These are phyloP conservation scores for Isaurus tuberculatus DNA, from an alignment of 92 coral and sea anemone genomes.

Conservation along the genomic window DNA sequence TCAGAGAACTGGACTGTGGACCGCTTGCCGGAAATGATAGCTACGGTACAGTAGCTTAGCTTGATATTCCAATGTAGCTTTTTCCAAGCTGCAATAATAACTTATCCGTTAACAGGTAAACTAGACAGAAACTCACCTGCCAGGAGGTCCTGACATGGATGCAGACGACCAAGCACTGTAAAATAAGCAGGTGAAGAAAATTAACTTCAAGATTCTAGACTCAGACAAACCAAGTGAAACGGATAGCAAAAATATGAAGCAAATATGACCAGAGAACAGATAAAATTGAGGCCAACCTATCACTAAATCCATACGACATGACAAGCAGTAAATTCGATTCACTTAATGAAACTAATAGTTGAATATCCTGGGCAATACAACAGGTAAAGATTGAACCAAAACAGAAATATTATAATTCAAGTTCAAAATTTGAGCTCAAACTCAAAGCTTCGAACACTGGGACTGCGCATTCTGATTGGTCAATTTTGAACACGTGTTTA, in stretches of 20 bases:
- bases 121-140: conserved; percentile 21
- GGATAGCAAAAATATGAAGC: conserved; percentile 5
- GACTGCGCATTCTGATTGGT: conserved; percentile 31
- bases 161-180: conserved; percentile 39
- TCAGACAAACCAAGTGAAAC: conserved; percentile 5
- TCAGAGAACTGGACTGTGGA: too few relatives aligned
- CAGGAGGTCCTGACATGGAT: conserved; percentile 43
- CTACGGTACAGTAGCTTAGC: background rate
- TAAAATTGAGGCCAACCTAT: conserved; percentile 31
- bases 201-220: background rate
- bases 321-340: background rate
- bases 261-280: background rate
- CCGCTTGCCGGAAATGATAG: conserved; percentile 9
- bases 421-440: conserved; percentile 37
- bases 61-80: background rate
- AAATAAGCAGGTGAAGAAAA: conserved; percentile 42
- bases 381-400: conserved; percentile 17
- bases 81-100: background rate
- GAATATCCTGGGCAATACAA: background rate
- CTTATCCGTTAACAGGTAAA: background rate
- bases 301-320: conserved; percentile 43
- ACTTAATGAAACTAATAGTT: conserved; percentile 4
- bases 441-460: conserved; percentile 43
- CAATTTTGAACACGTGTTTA: conserved; percentile 19
- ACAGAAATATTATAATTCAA: conserved; percentile 33